Evolutionary conservation across 1,140 invertebrate genomes (phyloP).

Genomic region (Trichonephila inaurata): DNA sequence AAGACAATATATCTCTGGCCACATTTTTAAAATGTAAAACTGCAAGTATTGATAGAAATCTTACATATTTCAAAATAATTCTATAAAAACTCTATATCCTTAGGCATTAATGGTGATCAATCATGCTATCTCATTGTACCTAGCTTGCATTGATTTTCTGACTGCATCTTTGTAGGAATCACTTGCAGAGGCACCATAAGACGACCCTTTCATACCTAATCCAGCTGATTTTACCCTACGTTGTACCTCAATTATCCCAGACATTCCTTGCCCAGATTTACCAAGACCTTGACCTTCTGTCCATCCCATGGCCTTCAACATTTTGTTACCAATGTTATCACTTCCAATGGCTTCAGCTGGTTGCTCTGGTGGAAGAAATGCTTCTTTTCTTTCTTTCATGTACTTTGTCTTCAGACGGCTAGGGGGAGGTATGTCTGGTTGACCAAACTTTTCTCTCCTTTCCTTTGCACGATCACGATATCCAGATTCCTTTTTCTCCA

Average conservation of each 20-base stretch:
- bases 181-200: constrained; percentile 88
- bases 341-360: constrained; percentile 89
- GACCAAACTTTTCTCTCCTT: constrained; percentile 95
- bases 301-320: constrained; percentile 99
- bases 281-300: constrained; percentile 96
- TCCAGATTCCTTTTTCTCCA: constrained; percentile 78
- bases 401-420: constrained; percentile 79
- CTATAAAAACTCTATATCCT: not conserved
- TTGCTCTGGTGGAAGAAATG: constrained; percentile 81
- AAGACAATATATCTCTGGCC: not conserved
- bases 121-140: constrained; percentile 81
- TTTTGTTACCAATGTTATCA: constrained; percentile 94
- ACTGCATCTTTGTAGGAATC: constrained; percentile 95
- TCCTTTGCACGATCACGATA: constrained; percentile 98
- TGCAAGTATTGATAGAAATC: not conserved
- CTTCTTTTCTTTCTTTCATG: constrained; percentile 67
- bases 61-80: constrained; percentile 1
- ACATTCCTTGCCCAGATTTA: constrained; percentile 77
- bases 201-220: constrained; percentile 87
- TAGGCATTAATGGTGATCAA: not conserved
- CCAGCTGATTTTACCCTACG: constrained; percentile 86
- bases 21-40: not conserved
- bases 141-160: constrained; percentile 90
- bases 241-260: constrained; percentile 81
- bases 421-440: constrained; percentile 89